Conservation (phyloP, 2,888 invertebrate species). For the Amorpha juglandis region DNA sequence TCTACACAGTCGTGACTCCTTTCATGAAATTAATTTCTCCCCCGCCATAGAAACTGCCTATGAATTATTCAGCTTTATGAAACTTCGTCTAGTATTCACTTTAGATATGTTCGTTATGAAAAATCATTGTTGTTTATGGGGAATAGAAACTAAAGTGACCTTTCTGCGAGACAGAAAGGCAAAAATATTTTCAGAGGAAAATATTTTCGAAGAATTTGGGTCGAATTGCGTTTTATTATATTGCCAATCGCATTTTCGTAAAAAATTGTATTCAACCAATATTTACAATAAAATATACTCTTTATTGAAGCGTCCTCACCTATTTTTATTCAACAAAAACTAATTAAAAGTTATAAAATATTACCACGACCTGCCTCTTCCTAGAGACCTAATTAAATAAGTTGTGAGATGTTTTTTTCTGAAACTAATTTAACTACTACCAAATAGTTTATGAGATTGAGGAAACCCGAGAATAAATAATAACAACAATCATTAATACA, state of each 20-base stretch:
- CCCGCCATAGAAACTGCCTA: conserved; percentile 17
- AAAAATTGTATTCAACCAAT: too few species aligned
- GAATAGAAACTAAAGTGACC: too few species aligned
- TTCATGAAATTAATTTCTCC: conserved; percentile 15
- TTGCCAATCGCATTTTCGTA: too few species aligned
- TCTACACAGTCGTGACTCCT: not conserved
- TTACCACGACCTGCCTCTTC: not conserved
- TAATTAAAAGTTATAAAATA: not conserved
- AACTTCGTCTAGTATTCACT: not conserved
- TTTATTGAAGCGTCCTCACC: too few species aligned
- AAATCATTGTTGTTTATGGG: too few species aligned
- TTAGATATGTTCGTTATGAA: not conserved
- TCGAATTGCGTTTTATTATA: too few species aligned
- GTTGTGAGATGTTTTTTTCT: conserved; percentile 1
- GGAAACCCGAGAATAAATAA: too few species aligned
- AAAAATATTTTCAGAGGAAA: too few species aligned
- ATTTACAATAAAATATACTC: not conserved
- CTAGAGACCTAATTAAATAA: conserved; percentile 12
- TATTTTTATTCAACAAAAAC: not conserved
- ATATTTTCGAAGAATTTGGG: too few species aligned
- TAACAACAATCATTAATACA: too few species aligned
- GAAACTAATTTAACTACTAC: conserved; percentile 5
- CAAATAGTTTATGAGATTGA: not conserved
- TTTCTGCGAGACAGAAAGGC: too few species aligned
- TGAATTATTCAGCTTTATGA: conserved; percentile 22